These are phyloP conservation scores for Solenodon paradoxus DNA, from an alignment of 2,113 vertebrate species.

Conservation along the genomic window DNA sequence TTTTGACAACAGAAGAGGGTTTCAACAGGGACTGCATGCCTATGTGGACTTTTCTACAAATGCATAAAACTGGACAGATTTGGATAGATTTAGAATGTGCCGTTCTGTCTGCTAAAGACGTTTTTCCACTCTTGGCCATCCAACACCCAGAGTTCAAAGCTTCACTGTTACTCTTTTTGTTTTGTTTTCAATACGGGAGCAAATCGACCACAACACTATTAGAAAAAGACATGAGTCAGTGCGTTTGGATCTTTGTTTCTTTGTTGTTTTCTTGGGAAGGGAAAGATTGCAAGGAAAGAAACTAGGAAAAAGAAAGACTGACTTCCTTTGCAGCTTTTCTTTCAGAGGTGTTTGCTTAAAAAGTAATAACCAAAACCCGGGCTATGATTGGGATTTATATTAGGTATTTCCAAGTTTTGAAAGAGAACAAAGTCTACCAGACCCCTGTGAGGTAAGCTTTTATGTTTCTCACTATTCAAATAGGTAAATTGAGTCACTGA, in stretches of 20 bases:
- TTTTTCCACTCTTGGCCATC: conserved; percentile 82
- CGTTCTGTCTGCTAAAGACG: conserved; percentile 79
- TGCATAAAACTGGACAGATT: conserved; percentile 64
- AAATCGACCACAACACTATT: conserved; percentile 82
- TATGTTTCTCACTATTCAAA: conserved; percentile 59
- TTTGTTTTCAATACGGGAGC: conserved; percentile 82
- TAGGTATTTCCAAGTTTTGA: conserved; percentile 60
- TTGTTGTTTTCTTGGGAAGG: conserved; percentile 81
- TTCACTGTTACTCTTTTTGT: conserved; percentile 79
- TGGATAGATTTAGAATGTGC: conserved; percentile 77
- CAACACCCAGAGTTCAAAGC: conserved; percentile 85
- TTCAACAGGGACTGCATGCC: conserved; percentile 54
- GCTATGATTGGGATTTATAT: conserved; percentile 60
- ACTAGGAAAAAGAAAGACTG: conserved; percentile 61
- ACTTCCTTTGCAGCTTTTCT: conserved; percentile 71
- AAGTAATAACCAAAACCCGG: conserved; percentile 41
- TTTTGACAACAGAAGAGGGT: conserved; percentile 69
- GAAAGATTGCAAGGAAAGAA: conserved; percentile 71
- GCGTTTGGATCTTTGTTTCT: conserved; percentile 80
- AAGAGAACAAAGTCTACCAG: conserved; percentile 53
- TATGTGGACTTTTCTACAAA: conserved; percentile 65
- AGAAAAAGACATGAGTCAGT: conserved; percentile 83
- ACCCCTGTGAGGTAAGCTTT: conserved; percentile 59
- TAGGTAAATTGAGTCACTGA: conserved; percentile 51
- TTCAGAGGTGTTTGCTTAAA: conserved; percentile 63